These are phyloP conservation scores for Agrochola circellaris DNA, from an alignment of 2,888 invertebrate species.

Conservation along the genomic window DNA sequence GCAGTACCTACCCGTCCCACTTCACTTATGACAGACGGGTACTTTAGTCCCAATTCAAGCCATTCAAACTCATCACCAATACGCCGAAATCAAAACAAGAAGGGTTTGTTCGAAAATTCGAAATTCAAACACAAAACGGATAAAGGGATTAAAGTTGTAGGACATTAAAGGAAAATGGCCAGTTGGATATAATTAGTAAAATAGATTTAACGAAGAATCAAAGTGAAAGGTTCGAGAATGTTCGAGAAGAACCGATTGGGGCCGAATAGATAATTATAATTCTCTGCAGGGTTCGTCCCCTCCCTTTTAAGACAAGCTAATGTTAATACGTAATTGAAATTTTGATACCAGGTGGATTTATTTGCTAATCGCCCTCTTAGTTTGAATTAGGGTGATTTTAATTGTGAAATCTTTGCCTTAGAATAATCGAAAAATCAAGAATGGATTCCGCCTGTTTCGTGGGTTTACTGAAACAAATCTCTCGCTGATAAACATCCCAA, in stretches of 20 bases:
- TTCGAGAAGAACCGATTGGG: constrained; percentile 73
- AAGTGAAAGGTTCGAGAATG: constrained; percentile 62
- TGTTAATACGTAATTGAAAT: constrained; percentile 78
- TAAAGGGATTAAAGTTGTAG: constrained; percentile 51
- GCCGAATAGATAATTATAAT: constrained; percentile 78
- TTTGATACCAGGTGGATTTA: constrained; percentile 74
- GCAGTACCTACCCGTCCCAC: constrained; percentile 1
- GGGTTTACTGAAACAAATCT: neutral
- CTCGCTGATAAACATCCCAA: neutral
- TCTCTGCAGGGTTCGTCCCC: constrained; percentile 73
- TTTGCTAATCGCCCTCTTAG: constrained; percentile 75
- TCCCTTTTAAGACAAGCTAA: constrained; percentile 69
- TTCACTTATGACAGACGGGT: constrained; percentile 32
- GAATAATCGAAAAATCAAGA: constrained; percentile 1
- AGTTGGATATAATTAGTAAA: constrained; percentile 55
- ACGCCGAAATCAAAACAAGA: constrained; percentile 35
- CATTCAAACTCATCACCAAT: constrained; percentile 35
- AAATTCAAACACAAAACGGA: constrained; percentile 45
- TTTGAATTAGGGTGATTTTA: constrained; percentile 64
- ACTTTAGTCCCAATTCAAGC: constrained; percentile 31
- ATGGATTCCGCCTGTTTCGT: neutral
- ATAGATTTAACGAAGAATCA: constrained; percentile 65
- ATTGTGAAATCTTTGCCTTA: constrained; percentile 39
- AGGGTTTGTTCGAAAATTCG: constrained; percentile 41
- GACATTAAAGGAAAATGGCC: constrained; percentile 46